These are phyloP conservation scores for Polypedilum vanderplanki DNA, from an alignment of 1,140 invertebrate species.

Conservation along the genomic window DNA sequence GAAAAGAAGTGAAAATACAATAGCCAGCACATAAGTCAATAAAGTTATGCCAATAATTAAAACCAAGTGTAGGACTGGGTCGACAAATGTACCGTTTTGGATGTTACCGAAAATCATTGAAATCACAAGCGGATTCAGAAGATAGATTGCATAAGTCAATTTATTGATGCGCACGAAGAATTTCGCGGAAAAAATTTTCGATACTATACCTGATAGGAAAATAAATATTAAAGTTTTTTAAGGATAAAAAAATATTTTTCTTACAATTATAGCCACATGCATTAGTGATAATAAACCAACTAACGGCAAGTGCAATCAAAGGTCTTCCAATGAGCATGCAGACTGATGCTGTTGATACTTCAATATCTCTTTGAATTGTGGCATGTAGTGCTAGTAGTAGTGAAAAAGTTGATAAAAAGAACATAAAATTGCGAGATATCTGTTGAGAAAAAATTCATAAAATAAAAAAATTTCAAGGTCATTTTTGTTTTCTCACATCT, in stretches of 20 bases:
- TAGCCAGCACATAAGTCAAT: slow-evolving; percentile 39
- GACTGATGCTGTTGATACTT: neutral
- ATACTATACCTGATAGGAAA: slow-evolving; percentile 32
- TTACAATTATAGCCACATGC: slow-evolving; percentile 22
- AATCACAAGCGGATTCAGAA: slow-evolving; percentile 42
- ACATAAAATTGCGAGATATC: neutral
- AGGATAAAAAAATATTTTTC: neutral
- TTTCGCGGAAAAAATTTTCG: slow-evolving; percentile 38
- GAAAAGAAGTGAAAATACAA: slow-evolving; percentile 40
- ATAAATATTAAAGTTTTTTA: neutral
- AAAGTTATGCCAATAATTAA: slow-evolving; percentile 37
- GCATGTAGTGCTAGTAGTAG: neutral
- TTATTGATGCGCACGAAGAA: slow-evolving; percentile 42
- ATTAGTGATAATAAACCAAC: slow-evolving; percentile 1
- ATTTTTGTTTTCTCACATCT: neutral
- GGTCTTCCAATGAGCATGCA: slow-evolving; percentile 3
- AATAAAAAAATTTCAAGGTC: neutral
- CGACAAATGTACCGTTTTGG: slow-evolving; percentile 37
- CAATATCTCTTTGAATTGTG: neutral
- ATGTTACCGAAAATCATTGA: slow-evolving; percentile 37
- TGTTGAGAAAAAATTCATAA: neutral
- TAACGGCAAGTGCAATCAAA: neutral
- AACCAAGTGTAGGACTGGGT: slow-evolving; percentile 38
- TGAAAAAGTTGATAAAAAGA: neutral
- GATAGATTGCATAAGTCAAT: slow-evolving; percentile 41